Evolutionary conservation across 2,888 invertebrate species (phyloP).

Genomic region (Muschampia plurimacula): DNA sequence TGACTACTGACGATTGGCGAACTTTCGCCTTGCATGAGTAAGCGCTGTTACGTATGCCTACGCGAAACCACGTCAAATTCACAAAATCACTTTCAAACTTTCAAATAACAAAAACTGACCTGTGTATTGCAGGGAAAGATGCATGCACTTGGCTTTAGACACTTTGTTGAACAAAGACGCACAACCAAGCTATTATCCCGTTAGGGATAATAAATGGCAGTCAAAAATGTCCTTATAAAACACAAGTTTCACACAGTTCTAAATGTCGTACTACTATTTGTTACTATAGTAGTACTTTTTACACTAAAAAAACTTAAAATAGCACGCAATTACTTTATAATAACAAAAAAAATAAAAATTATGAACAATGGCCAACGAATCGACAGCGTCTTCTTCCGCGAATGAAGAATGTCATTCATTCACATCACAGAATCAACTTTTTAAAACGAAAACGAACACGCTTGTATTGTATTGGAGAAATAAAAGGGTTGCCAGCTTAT

Average conservation of each 20-base stretch:
- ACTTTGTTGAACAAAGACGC: constrained; percentile 82
- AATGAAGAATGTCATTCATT: constrained; percentile 58
- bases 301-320: constrained; percentile 60
- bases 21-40: constrained; percentile 77
- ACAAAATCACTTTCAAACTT: constrained; percentile 1
- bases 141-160: constrained; percentile 85
- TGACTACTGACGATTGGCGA: constrained; percentile 47
- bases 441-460: constrained; percentile 6
- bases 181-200: constrained; percentile 84
- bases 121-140: constrained; percentile 85
- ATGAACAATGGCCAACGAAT: constrained; percentile 68
- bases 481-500: constrained; percentile 43
- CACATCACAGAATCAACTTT: constrained; percentile 38
- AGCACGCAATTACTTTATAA: constrained; percentile 53
- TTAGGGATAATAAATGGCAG: constrained; percentile 81
- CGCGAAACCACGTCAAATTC: constrained; percentile 44
- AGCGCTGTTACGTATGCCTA: constrained; percentile 60
- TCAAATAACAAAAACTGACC: constrained; percentile 60
- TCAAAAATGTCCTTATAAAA: constrained; percentile 61
- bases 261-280: constrained; percentile 61
- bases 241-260: constrained; percentile 62
- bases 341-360: constrained; percentile 77
- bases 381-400: constrained; percentile 75
- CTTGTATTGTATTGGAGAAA: constrained; percentile 10
- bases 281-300: constrained; percentile 62